Conservation (phyloP, 2,888 invertebrate genomes). For the Nemapogon koenigi region DNA sequence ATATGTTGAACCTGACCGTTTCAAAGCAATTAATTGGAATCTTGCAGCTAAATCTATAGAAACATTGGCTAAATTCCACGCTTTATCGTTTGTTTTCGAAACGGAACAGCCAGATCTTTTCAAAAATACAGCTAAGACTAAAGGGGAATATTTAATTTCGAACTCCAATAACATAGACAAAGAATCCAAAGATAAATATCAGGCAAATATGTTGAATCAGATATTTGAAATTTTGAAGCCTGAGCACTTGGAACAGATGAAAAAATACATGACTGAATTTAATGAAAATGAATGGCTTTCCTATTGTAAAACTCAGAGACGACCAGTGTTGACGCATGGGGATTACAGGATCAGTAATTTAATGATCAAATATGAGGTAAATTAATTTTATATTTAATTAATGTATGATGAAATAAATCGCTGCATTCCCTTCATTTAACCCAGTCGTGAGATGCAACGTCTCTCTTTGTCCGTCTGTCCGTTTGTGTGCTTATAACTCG, state of each 20-base stretch:
- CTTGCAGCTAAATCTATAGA: slow-evolving; percentile 8
- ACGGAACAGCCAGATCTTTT: slow-evolving; percentile 8
- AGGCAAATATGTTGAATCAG: not conserved
- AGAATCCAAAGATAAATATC: slow-evolving; percentile 5
- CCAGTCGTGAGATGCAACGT: too few relatives aligned
- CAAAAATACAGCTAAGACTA: slow-evolving; percentile 2
- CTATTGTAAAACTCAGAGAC: slow-evolving; percentile 4
- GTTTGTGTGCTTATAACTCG: too few relatives aligned
- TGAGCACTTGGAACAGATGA: slow-evolving; percentile 4
- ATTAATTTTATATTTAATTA: not conserved
- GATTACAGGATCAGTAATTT: slow-evolving; percentile 12
- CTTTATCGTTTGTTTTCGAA: slow-evolving; percentile 12
- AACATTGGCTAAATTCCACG: slow-evolving; percentile 12
- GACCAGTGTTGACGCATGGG: slow-evolving; percentile 9
- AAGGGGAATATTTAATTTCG: slow-evolving; percentile 8
- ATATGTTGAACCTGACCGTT: slow-evolving; percentile 7
- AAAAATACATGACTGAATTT: slow-evolving; percentile 3
- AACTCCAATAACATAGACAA: not conserved
- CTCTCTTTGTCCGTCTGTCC: too few relatives aligned
- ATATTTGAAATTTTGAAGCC: not conserved
- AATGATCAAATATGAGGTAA: slow-evolving; percentile 11
- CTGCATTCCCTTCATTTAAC: too few relatives aligned
- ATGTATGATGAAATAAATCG: not conserved
- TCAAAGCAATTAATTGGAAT: slow-evolving; percentile 9
- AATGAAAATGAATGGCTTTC: not conserved